Evolutionary conservation across 2,797 vertebrate genomes (phyloP).

Genomic region (Phrynocephalus guinanensis): DNA sequence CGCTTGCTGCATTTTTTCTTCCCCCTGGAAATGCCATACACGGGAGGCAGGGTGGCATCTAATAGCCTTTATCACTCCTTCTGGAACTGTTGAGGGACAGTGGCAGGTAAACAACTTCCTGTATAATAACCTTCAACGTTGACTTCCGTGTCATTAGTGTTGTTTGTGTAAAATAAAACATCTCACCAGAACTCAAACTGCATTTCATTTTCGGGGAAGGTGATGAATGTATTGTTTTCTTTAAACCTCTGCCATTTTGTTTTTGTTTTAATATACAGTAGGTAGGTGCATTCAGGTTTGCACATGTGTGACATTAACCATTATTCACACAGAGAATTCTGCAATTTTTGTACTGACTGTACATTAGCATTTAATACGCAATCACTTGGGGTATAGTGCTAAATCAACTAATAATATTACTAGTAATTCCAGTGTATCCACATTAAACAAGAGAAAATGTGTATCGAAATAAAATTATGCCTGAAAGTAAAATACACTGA

Average conservation of each 20-base stretch:
- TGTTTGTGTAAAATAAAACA: constrained; percentile 63
- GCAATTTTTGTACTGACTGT: constrained; percentile 65
- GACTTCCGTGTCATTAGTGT: background rate
- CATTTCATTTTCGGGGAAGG: constrained; percentile 64
- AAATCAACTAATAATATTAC: constrained; percentile 57
- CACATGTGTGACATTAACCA: constrained; percentile 55
- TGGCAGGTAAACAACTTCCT: background rate
- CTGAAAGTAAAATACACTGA: constrained; percentile 28
- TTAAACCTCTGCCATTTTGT: constrained; percentile 62
- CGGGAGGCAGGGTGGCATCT: constrained; percentile 38
- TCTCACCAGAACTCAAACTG: constrained; percentile 60
- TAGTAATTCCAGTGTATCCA: background rate
- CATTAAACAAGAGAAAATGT: constrained; percentile 49
- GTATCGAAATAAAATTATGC: background rate
- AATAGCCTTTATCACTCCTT: constrained; percentile 61
- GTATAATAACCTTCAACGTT: background rate
- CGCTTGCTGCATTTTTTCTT: constrained; percentile 60
- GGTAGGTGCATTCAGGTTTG: constrained; percentile 61
- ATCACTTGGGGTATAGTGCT: constrained; percentile 55
- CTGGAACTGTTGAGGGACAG: background rate
- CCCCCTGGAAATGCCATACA: constrained; percentile 49
- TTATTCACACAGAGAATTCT: constrained; percentile 52
- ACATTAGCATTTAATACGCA: constrained; percentile 60
- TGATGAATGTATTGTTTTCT: constrained; percentile 62
- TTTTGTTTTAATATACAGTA: constrained; percentile 44